Conservation (phyloP, 2,888 invertebrate genomes). For the Mechanitis mazaeus region DNA sequence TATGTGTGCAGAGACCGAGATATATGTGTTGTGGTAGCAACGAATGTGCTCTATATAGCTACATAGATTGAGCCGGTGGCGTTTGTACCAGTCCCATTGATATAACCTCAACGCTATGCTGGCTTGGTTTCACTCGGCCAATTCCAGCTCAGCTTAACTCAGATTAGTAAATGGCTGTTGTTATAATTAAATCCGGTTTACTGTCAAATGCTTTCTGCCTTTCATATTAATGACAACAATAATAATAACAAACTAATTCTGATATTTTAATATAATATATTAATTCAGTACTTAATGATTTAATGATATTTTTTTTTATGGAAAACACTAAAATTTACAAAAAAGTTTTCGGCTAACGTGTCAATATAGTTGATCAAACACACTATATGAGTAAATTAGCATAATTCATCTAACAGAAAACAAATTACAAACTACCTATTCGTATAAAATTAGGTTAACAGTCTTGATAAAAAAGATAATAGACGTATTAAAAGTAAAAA, state of each 20-base stretch:
- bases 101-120: slow-evolving; percentile 28
- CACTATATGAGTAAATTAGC: slow-evolving; percentile 10
- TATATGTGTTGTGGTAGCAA: slow-evolving; percentile 45
- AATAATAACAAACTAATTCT: too few relatives aligned
- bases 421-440: slow-evolving; percentile 18
- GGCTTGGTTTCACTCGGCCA: slow-evolving; percentile 23
- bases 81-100: slow-evolving; percentile 31
- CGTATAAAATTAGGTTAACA: slow-evolving; percentile 13
- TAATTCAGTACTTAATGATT: too few relatives aligned
- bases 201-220: too few relatives aligned
- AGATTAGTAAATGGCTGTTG: slow-evolving; percentile 3
- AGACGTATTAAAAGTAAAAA: neutral
- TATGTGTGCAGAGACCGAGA: slow-evolving; percentile 55
- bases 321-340: neutral
- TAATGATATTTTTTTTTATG: neutral
- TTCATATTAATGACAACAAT: too few relatives aligned
- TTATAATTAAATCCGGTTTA: neutral
- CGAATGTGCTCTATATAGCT: slow-evolving; percentile 33
- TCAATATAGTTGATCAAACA: slow-evolving; percentile 16
- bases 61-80: slow-evolving; percentile 36
- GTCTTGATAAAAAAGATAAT: slow-evolving; percentile 5
- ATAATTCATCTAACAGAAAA: slow-evolving; percentile 17
- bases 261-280: too few relatives aligned
- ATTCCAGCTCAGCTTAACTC: slow-evolving; percentile 22
- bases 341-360: slow-evolving; percentile 5